These are phyloP conservation scores for Melanophora roralis DNA, from an alignment of 2,888 invertebrate species.

Conservation along the genomic window DNA sequence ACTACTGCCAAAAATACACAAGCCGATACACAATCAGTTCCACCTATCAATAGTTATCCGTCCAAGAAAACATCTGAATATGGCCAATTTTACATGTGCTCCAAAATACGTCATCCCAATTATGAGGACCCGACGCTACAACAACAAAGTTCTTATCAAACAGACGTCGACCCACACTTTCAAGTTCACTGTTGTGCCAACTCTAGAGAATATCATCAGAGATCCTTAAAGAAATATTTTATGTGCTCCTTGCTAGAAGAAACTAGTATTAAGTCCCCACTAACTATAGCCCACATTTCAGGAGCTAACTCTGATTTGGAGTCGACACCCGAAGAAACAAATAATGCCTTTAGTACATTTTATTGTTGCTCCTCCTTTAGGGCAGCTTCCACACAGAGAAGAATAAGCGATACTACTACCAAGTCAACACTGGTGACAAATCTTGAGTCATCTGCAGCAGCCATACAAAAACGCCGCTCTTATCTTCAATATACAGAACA, in stretches of 20 bases:
- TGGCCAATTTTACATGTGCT: conserved; percentile 76
- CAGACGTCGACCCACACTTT: conserved; percentile 33
- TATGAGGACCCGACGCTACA: conserved; percentile 51
- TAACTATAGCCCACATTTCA: conserved; percentile 58
- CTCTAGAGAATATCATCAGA: conserved; percentile 75
- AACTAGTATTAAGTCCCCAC: conserved; percentile 68
- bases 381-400: conserved; percentile 70
- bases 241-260: conserved; percentile 79
- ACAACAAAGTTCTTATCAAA: conserved; percentile 26
- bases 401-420: conserved; percentile 69
- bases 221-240: conserved; percentile 74
- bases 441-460: conserved; percentile 64
- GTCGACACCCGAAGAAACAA: conserved; percentile 19
- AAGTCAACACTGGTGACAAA: conserved; percentile 71
- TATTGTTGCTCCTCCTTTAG: conserved; percentile 77
- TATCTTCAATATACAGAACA: conserved; percentile 76
- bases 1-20: conserved; percentile 38
- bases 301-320: conserved; percentile 44
- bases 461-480: conserved; percentile 61
- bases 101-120: conserved; percentile 76
- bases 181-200: conserved; percentile 77
- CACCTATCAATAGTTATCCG: conserved; percentile 68
- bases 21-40: conserved; percentile 65
- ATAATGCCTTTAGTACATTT: conserved; percentile 69
- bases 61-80: conserved; percentile 69